These are phyloP conservation scores for Eutrigla gurnardus DNA, from an alignment of 2,797 vertebrate genomes.

Conservation along the genomic window DNA sequence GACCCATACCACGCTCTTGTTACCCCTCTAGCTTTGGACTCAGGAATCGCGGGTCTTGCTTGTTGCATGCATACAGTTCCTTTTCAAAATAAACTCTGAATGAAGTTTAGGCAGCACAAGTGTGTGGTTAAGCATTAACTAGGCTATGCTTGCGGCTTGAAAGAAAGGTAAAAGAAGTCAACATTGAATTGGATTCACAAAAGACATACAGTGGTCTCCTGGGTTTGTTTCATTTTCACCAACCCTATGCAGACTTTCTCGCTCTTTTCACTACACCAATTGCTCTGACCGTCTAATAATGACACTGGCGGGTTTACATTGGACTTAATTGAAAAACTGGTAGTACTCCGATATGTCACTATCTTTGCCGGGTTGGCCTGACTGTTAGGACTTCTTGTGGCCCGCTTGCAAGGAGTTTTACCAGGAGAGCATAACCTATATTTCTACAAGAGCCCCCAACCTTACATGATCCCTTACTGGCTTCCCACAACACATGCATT, in stretches of 20 bases:
- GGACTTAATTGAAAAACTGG: too few relatives aligned
- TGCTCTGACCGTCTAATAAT: too few relatives aligned
- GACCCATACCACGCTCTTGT: background rate
- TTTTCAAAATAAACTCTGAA: too few relatives aligned
- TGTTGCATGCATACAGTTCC: background rate
- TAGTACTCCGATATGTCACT: too few relatives aligned
- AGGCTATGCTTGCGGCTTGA: too few relatives aligned
- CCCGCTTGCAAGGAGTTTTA: constrained; percentile 4
- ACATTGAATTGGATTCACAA: too few relatives aligned
- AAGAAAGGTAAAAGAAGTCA: too few relatives aligned
- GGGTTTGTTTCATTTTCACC: background rate
- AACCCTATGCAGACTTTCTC: background rate
- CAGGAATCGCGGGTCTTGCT: background rate
- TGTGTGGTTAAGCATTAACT: background rate
- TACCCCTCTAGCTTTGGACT: background rate
- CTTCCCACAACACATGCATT: background rate
- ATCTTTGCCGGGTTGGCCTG: background rate
- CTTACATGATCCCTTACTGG: background rate
- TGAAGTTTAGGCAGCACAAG: too few relatives aligned
- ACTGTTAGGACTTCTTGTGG: background rate
- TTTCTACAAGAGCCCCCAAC: background rate
- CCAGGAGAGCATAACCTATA: background rate
- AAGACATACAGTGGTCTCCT: background rate
- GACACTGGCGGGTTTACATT: too few relatives aligned
- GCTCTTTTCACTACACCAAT: too few relatives aligned